Evolutionary conservation across 2,797 vertebrate genomes (phyloP), one percentile per base, ranked within the genome.

Genomic region (Petrocephalus sullivani): DNA sequence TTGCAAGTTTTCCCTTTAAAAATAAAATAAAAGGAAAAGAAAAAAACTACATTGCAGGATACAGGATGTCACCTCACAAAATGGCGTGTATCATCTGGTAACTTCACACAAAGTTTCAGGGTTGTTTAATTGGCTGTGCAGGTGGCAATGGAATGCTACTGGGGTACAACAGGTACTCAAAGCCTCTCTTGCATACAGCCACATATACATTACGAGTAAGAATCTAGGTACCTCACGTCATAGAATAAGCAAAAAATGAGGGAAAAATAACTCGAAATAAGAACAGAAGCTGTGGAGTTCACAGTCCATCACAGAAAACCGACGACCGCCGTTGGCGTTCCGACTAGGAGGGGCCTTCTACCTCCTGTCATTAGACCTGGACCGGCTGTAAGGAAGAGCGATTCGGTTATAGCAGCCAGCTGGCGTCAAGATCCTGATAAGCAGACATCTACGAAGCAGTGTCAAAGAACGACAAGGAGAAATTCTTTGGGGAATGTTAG

Each of bases 301-400:
- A 64, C 90, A 91, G 91, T 94, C 90, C 90, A 91, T 91, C 90
- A 89, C 88, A 64, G 67, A 88, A 93, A 93, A 93, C 88, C 89
- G 89, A 88, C 41, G 90, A 90, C 57, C 90, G 93, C 90, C 67
- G 89, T 92, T 92, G 93, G 90, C 91, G 83, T 90, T 91, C 88
- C 84, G 49, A 89, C 56, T 78, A 89, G 90, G 90, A 88, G n/a
- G 87, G 82, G 37, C 2, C n/a, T 83, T 87, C 84, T 91, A 99
- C 90, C 98, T 99, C 93, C 98, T 97, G 92, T 99, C 98, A 86
- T 97, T 98, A 88, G 98, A 99, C 95, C 98, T 97, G 95, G 98
- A 99, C 89, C 97, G 98, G 94, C 98, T 99, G 89, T 8, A 88
- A 78, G 85, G 56, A 85, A 46, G 86, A 46, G 28, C 9, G 60